Conservation (phyloP, 2,888 invertebrate genomes). For the Caenorhabditis afra region DNA sequence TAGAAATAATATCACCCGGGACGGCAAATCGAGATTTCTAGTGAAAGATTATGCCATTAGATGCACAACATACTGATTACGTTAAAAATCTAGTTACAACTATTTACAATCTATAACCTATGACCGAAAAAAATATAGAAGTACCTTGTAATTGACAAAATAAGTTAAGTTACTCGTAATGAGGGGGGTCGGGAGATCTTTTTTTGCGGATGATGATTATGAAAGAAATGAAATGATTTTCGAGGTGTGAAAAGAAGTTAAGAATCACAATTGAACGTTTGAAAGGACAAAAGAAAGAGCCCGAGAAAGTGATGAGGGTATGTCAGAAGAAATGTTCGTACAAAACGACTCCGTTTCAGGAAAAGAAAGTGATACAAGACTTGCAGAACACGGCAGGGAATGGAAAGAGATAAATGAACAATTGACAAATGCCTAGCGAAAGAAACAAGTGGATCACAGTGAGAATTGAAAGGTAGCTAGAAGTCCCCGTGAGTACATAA, state of each 20-base stretch:
- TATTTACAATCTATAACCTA: constrained; percentile 23
- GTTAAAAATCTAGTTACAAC: constrained; percentile 3
- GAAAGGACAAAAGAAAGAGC: constrained; percentile 8
- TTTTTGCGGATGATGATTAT: constrained; percentile 9
- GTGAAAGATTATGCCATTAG: constrained; percentile 5
- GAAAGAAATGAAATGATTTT: constrained; percentile 23
- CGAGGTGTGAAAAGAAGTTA: neutral
- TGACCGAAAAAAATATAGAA: neutral
- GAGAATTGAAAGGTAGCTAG: constrained; percentile 14
- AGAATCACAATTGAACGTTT: constrained; percentile 3
- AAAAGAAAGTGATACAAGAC: neutral
- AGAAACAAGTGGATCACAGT: constrained; percentile 19
- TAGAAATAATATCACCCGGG: constrained; percentile 37
- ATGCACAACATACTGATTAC: constrained; percentile 17
- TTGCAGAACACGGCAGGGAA: constrained; percentile 13
- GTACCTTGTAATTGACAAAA: neutral
- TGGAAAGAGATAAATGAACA: neutral
- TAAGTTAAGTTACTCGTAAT: constrained; percentile 40
- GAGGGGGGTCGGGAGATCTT: too few species aligned
- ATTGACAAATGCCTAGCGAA: constrained; percentile 32
- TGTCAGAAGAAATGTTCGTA: constrained; percentile 1
- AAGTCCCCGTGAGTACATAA: constrained; percentile 6
- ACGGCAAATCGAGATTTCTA: constrained; percentile 27
- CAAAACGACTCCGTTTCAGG: constrained; percentile 17
- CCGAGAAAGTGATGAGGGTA: constrained; percentile 25